Evolutionary conservation across 2,797 vertebrate genomes (phyloP).

Genomic region (Danio jaintianensis): DNA sequence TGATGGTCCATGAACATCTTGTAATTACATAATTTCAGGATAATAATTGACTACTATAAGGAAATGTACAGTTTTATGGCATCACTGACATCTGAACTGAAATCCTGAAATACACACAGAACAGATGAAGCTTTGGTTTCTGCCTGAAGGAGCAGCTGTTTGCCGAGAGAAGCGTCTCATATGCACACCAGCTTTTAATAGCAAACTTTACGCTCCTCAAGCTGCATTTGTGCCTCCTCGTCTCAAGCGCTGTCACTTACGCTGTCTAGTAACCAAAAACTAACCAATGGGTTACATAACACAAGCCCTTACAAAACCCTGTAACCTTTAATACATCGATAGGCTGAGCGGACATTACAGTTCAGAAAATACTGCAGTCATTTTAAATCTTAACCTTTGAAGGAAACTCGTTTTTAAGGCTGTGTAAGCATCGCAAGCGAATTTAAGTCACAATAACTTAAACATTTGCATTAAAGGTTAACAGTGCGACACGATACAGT

Average conservation of each 20-base stretch:
- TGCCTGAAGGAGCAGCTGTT: not conserved
- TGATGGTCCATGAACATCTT: not conserved
- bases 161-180: slow-evolving; percentile 5
- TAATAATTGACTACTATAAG: not conserved
- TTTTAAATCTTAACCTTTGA: too few species aligned
- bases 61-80: too few species aligned
- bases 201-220: slow-evolving; percentile 26
- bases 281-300: not conserved
- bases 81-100: not conserved
- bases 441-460: too few species aligned
- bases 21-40: not conserved
- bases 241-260: not conserved
- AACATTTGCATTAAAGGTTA: too few species aligned
- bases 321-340: not conserved
- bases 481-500: too few species aligned
- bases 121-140: not conserved
- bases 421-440: too few species aligned
- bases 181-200: slow-evolving; percentile 55
- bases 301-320: not conserved
- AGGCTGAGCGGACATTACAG: too few species aligned
- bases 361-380: too few species aligned
- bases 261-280: not conserved
- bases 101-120: not conserved
- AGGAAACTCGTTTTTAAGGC: too few species aligned
- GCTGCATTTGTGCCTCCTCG: slow-evolving; percentile 13